Conservation (phyloP, 2,888 invertebrate species). For the Stramonita haemastoma region DNA sequence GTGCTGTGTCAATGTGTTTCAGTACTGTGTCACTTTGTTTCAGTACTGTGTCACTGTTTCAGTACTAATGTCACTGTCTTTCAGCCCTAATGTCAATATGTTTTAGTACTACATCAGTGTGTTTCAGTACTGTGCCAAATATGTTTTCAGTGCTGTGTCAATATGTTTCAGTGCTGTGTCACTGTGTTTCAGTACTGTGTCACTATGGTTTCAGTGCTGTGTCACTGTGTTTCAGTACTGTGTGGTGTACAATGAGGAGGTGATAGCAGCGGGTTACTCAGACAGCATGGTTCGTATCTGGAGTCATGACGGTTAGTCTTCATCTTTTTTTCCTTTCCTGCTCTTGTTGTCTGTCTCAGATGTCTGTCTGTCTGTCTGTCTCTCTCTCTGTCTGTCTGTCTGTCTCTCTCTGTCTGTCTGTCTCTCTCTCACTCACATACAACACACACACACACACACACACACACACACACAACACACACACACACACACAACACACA, state of each 20-base stretch:
- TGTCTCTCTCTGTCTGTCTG: neutral
- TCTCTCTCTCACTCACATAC: no score
- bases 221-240: constrained; percentile 67
- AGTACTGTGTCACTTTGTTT: neutral
- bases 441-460: no score
- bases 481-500: no score
- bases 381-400: no score
- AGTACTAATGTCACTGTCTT: neutral
- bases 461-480: no score
- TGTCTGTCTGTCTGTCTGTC: neutral
- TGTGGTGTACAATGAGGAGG: constrained; percentile 63
- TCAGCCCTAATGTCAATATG: neutral
- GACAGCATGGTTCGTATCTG: constrained; percentile 71
- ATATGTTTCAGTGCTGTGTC: neutral
- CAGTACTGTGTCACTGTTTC: neutral
- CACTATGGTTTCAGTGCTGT: neutral
- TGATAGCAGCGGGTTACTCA: constrained; percentile 71
- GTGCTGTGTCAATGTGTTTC: neutral
- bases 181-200: neutral
- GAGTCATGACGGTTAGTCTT: constrained; percentile 61
- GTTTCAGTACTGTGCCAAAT: neutral
- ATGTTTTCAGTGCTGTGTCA: neutral
- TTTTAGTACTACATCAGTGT: neutral
- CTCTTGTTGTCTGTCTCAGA: neutral
- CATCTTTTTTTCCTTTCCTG: neutral